A percentile compares a stretch with the other conserved stretches of the same genome.
phyloP scores from a whole-genome alignment of 2,113 vertebrate genomes.

The Pseudorhombus dupliciocellatus region DNA sequence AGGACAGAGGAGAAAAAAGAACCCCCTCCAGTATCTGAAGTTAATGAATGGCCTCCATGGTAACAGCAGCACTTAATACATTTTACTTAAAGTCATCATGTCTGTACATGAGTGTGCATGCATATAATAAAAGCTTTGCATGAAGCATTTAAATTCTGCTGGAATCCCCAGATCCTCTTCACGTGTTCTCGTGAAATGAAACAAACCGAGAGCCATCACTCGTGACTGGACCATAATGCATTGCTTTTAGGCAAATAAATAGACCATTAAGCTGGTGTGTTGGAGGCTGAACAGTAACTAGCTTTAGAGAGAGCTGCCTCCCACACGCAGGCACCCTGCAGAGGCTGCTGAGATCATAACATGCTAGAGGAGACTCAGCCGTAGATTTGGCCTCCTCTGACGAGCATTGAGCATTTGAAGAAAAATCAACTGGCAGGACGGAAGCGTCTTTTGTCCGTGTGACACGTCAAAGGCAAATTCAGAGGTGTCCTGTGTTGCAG shows the following conservation, averaged over 20 bases:
- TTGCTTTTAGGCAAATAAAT: conserved; percentile 77
- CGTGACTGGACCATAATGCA: conserved; percentile 68
- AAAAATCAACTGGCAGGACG: conserved; percentile 51
- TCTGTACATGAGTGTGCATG: conserved; percentile 25
- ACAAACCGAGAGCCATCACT: conserved; percentile 63
- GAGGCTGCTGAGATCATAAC: conserved; percentile 61
- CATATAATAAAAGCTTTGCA: neutral
- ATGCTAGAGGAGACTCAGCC: conserved; percentile 42
- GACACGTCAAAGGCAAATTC: conserved; percentile 61
- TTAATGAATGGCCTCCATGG: conserved; percentile 74
- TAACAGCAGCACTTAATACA: conserved; percentile 62
- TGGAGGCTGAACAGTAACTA: conserved; percentile 75
- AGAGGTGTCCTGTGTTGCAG: conserved; percentile 42
- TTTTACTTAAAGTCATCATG: conserved; percentile 35
- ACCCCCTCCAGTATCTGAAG: conserved; percentile 14
- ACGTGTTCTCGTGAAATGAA: conserved; percentile 54
- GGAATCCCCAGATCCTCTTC: conserved; percentile 42
- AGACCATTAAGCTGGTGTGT: conserved; percentile 75
- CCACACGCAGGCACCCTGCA: conserved; percentile 62
- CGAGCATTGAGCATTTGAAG: conserved; percentile 42
- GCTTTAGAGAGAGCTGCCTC: conserved; percentile 69
- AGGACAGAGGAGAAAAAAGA: conserved; percentile 22
- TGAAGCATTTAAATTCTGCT: conserved; percentile 29
- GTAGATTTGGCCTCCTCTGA: conserved; percentile 55
- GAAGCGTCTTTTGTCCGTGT: conserved; percentile 50